Base-by-base conservation (phyloP, 2,113 vertebrate species). In the Brevimyrus niger region DNA sequence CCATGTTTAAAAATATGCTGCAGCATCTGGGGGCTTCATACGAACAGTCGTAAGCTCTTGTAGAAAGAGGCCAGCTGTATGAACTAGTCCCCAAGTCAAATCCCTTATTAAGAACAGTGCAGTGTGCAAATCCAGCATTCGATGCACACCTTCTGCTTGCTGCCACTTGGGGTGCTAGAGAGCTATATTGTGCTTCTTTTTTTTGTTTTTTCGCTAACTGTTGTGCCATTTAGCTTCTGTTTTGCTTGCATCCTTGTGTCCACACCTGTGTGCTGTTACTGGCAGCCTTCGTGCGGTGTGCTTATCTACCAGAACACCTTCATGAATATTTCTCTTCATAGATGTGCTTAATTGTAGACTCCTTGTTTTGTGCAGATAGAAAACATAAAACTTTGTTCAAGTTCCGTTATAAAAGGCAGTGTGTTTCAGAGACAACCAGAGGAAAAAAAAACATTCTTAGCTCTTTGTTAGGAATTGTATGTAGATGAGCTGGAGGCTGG, bases 1-100 rank as follows among this genome's bases (percentile, higher is more conserved):
- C 76, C 23, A 76, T 88, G 89, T 92, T 89, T 89, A 91, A 91
- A 91, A 90, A 91, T 86, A 91, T 42, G 90, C 92, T 94, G 95
- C 94, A 95, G 95, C 94, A 95, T 95, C 82, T 86, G 93, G 94
- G 94, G 93, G 94, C 93, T 94, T 91, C 91, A 90, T 69, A 69
- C 91, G 93, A 95, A 96, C 94, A 96, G 96, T 96, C 94, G 88
- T 94, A 92, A 94, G 92, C 92, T 92, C 92, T 92, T 91, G 90
- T 91, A 90, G 89, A 89, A 89, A 91, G 88, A 93, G 91, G 90
- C 89, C 84, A 80, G 65, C 4, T 58, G 50, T 21, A 23, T 88
- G 80, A 51, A 17, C 87, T 85, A 46, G 13, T 50, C 50, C 55
- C 1, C 15, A 15, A 23, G 87, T 76, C 35, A 48, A 88, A 50